A percentile compares a stretch with the other conserved stretches of the same genome.
Evolutionary conservation across 2,888 invertebrate species (phyloP).

Genomic region (Urechis unicinctus): DNA sequence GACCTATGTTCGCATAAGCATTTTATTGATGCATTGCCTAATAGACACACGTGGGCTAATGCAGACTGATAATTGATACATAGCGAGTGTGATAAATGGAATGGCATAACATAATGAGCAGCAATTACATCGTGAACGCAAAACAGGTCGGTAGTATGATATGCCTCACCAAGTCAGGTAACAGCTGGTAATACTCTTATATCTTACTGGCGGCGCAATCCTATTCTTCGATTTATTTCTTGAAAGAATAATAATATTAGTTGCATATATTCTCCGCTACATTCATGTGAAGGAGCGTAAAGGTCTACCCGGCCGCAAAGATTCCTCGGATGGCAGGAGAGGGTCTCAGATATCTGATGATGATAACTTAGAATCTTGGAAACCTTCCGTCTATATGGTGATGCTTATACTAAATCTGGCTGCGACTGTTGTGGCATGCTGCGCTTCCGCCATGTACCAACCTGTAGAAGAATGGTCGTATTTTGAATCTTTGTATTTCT

Average conservation of each 20-base stretch:
- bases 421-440: slow-evolving; percentile 57
- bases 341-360: slow-evolving; percentile 50
- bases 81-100: too few relatives aligned
- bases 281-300: slow-evolving; percentile 54
- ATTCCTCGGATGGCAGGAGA: slow-evolving; percentile 22
- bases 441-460: slow-evolving; percentile 58
- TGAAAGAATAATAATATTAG: slow-evolving; percentile 61
- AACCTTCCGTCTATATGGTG: slow-evolving; percentile 65
- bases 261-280: slow-evolving; percentile 58
- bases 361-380: slow-evolving; percentile 54
- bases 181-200: too few relatives aligned
- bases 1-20: too few relatives aligned
- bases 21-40: too few relatives aligned
- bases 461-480: slow-evolving; percentile 60
- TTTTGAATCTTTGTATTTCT: slow-evolving; percentile 62
- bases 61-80: too few relatives aligned
- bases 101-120: too few relatives aligned
- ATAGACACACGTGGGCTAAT: too few relatives aligned
- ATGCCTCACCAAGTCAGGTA: too few relatives aligned
- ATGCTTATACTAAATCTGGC: slow-evolving; percentile 59
- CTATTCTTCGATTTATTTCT: slow-evolving; percentile 64
- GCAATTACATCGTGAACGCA: too few relatives aligned
- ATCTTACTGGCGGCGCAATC: slow-evolving; percentile 59
- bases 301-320: slow-evolving; percentile 23
- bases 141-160: too few relatives aligned